Evolutionary conservation across 2,797 vertebrate species (phyloP).

Genomic region (Pristis pectinata): DNA sequence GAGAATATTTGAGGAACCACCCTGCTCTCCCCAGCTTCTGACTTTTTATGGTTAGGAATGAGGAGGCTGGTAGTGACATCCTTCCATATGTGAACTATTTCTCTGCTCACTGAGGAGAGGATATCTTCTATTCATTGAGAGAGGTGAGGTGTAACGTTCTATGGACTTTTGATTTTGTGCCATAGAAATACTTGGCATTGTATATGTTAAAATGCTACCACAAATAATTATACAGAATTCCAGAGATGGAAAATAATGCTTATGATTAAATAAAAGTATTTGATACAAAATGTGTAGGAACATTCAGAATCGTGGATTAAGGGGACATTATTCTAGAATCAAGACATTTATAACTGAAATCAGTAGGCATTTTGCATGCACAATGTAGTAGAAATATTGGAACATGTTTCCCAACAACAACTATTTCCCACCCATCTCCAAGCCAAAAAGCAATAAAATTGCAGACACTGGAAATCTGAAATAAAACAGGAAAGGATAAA

Average conservation of each 20-base stretch:
- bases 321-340: too few species aligned
- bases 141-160: background rate
- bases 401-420: too few species aligned
- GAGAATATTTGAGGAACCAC: background rate
- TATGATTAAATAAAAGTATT: too few species aligned
- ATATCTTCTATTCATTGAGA: background rate
- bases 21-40: background rate
- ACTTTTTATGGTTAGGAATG: background rate
- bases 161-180: background rate
- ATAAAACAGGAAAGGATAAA: too few species aligned
- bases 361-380: too few species aligned
- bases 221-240: background rate
- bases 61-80: background rate
- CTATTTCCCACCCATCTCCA: too few species aligned
- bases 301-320: too few species aligned
- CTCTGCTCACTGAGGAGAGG: background rate
- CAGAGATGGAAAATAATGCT: background rate
- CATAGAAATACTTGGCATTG: background rate
- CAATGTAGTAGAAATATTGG: too few species aligned
- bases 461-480: too few species aligned
- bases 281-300: too few species aligned
- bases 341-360: too few species aligned
- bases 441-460: too few species aligned
- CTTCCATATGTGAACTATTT: background rate
- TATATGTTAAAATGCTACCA: background rate